These are phyloP conservation scores for Isichthys henryi DNA, from an alignment of 2,113 vertebrate genomes.

Conservation along the genomic window DNA sequence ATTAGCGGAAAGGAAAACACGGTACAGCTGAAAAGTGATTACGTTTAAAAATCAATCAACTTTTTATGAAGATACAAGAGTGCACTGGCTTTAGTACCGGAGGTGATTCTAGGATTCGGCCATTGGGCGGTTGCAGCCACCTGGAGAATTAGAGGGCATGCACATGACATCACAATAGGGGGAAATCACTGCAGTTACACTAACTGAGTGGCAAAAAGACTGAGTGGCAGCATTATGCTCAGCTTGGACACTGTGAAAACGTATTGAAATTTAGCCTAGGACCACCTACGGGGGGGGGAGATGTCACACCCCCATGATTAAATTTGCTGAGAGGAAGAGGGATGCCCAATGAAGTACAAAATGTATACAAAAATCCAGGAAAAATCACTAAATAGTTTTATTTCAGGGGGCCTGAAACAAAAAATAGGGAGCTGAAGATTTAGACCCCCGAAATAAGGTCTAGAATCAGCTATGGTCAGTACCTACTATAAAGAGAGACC, in stretches of 20 bases:
- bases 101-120: not conserved
- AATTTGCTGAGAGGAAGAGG: not conserved
- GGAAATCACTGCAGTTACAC: not conserved
- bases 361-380: not conserved
- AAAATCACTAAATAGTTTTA: not conserved
- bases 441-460: not conserved
- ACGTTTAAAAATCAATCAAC: not conserved
- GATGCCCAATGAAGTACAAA: not conserved
- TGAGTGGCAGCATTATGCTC: not conserved
- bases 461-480: not conserved
- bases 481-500: not conserved
- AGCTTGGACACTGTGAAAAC: not conserved
- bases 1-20: not conserved
- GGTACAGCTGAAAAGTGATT: not conserved
- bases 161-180: not conserved
- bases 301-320: not conserved
- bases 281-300: too few species aligned
- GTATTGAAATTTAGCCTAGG: too few species aligned
- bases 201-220: not conserved
- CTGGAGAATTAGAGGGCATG: not conserved
- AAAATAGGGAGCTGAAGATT: not conserved
- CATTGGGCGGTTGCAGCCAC: not conserved
- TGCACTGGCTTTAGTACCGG: not conserved
- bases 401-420: not conserved
- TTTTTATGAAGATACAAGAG: not conserved